Percentiles rank a stretch among this genome's conserved stretches.
Evolutionary conservation across 1,140 invertebrate species (phyloP).

Genomic region (Hycleus phaleratus): DNA sequence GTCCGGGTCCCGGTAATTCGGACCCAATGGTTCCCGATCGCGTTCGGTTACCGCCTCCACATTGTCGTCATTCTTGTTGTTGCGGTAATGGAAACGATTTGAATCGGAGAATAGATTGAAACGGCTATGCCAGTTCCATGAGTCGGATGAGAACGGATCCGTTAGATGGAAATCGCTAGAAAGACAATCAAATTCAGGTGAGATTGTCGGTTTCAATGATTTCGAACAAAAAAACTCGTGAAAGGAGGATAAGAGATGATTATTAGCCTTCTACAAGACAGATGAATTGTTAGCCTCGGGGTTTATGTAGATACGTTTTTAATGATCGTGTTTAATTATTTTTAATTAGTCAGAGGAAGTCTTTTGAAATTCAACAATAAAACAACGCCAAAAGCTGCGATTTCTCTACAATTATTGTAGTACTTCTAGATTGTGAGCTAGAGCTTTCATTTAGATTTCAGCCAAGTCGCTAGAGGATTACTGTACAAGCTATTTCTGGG

Average conservation of each 20-base stretch:
- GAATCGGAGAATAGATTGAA: neutral
- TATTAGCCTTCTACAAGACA: neutral
- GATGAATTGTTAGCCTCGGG: neutral
- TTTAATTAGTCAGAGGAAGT: too few relatives aligned
- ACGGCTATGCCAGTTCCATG: slow-evolving; percentile 7
- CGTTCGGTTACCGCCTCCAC: slow-evolving; percentile 16
- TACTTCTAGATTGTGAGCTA: too few relatives aligned
- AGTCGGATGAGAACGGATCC: slow-evolving; percentile 1
- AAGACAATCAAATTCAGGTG: neutral
- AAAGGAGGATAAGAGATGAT: neutral
- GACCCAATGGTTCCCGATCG: slow-evolving; percentile 32
- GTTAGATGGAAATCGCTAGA: slow-evolving; percentile 8
- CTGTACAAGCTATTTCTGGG: too few relatives aligned
- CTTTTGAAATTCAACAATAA: too few relatives aligned
- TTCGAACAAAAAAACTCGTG: neutral
- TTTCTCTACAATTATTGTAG: too few relatives aligned
- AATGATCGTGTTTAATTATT: too few relatives aligned
- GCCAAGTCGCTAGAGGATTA: too few relatives aligned
- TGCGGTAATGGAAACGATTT: too few relatives aligned
- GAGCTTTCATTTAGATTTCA: too few relatives aligned
- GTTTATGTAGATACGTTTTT: neutral
- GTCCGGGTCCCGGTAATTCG: slow-evolving; percentile 34
- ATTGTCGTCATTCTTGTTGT: neutral
- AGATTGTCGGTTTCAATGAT: neutral
- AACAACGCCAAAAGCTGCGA: too few relatives aligned